Conservation (phyloP, 2,797 vertebrate species). For the Rhinoraja longicauda region DNA sequence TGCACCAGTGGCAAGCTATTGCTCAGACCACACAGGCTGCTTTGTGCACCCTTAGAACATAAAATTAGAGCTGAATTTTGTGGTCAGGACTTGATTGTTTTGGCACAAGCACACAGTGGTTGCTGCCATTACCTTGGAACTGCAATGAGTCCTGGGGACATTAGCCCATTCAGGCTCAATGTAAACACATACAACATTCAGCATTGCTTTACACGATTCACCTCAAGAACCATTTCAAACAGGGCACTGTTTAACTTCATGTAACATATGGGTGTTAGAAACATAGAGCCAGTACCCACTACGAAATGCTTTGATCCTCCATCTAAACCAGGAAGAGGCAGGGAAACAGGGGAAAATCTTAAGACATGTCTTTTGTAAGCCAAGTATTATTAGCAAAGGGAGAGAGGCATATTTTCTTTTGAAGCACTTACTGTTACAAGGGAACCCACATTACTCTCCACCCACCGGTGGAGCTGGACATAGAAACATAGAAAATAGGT, state of each 20-base stretch:
- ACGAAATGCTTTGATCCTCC: not conserved
- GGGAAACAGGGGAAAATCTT: not conserved
- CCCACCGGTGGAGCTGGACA: not conserved
- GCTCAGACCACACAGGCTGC: constrained; percentile 30
- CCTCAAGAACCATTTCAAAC: not conserved
- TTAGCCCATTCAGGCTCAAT: constrained; percentile 10
- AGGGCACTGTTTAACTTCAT: not conserved
- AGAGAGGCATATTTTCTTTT: not conserved
- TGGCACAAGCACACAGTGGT: constrained; percentile 29
- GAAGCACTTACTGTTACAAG: no score
- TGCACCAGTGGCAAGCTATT: constrained; percentile 11
- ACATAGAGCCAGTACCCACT: not conserved
- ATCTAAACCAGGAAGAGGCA: not conserved
- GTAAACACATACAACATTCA: constrained; percentile 30
- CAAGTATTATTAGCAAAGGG: not conserved
- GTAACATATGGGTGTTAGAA: not conserved
- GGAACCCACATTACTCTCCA: no score
- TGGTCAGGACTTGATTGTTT: constrained; percentile 34
- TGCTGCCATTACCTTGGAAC: constrained; percentile 32
- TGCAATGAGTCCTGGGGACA: constrained; percentile 28
- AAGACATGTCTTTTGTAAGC: no score
- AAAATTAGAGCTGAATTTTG: constrained; percentile 32
- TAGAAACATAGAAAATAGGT: no score
- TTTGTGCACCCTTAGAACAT: constrained; percentile 27
- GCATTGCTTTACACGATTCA: not conserved